Conservation (phyloP, 92 coral and sea anemone species). For the Galaxea fascicularis region DNA sequence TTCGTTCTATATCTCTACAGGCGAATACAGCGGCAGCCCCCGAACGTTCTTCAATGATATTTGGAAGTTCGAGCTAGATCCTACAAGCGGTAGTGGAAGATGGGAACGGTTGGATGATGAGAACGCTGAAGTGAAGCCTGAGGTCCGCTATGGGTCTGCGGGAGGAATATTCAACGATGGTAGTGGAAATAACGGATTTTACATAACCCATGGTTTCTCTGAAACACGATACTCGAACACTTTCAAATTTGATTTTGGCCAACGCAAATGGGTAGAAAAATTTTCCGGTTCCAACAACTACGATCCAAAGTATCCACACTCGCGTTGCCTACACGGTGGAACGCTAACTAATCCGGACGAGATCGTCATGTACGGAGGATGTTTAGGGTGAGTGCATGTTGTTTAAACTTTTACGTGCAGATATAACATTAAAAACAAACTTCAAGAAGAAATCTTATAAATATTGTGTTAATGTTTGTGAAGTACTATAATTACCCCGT, state of each 20-base stretch:
- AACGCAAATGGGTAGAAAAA: conserved; percentile 78
- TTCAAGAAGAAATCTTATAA: too few species aligned
- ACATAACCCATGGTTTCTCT: conserved; percentile 90
- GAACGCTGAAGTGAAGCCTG: conserved; percentile 58
- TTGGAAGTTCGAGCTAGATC: conserved; percentile 64
- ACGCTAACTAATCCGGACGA: conserved; percentile 82
- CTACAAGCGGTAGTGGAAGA: conserved; percentile 8
- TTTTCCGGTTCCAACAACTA: conserved; percentile 90
- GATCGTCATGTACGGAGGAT: conserved; percentile 93
- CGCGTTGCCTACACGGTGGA: conserved; percentile 87
- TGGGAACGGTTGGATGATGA: conserved; percentile 77
- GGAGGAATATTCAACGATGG: conserved; percentile 76
- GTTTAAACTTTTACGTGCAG: background rate
- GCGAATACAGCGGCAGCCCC: conserved; percentile 59
- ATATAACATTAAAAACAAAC: too few species aligned
- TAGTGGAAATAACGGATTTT: conserved; percentile 60
- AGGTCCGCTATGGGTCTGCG: conserved; percentile 86
- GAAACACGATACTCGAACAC: conserved; percentile 88
- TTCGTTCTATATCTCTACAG: conserved; percentile 83
- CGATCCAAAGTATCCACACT: conserved; percentile 89
- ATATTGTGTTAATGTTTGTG: too few species aligned
- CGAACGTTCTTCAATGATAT: conserved; percentile 78
- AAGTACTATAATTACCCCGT: too few species aligned
- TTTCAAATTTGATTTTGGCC: conserved; percentile 73
- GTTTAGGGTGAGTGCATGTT: conserved; percentile 85